Evolutionary conservation across 1,140 invertebrate species (phyloP).

Genomic region (Telenomus remus): DNA sequence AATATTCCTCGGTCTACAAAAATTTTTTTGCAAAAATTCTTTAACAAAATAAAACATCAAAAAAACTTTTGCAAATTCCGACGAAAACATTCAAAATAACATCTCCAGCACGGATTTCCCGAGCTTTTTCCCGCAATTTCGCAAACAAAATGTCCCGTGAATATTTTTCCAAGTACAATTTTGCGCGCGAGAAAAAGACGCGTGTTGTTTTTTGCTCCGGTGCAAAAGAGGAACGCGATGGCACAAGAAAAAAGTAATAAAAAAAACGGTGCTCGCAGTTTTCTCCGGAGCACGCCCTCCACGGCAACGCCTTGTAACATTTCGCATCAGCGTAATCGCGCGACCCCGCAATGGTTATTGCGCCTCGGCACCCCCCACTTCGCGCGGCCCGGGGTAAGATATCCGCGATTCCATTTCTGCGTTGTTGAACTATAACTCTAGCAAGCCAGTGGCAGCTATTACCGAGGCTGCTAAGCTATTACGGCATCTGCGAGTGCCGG

Average conservation of each 20-base stretch:
- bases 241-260: neutral
- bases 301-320: slow-evolving; percentile 57
- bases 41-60: no score
- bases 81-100: no score
- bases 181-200: neutral
- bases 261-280: neutral
- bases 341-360: slow-evolving; percentile 62
- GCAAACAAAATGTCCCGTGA: slow-evolving; percentile 25
- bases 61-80: no score
- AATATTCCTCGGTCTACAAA: no score
- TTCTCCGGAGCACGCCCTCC: slow-evolving; percentile 38
- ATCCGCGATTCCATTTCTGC: slow-evolving; percentile 69
- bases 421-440: slow-evolving; percentile 74
- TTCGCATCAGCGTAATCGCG: slow-evolving; percentile 62
- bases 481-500: slow-evolving; percentile 66
- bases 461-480: slow-evolving; percentile 72
- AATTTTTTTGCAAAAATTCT: no score
- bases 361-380: slow-evolving; percentile 32
- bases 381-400: slow-evolving; percentile 20
- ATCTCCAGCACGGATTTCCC: slow-evolving; percentile 37
- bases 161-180: slow-evolving; percentile 51
- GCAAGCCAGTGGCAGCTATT: slow-evolving; percentile 72
- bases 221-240: neutral
- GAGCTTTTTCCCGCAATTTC: slow-evolving; percentile 29
- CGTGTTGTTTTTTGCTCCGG: neutral